These are phyloP conservation scores for Sardina pilchardus DNA, from an alignment of 2,113 vertebrate species.

Conservation along the genomic window DNA sequence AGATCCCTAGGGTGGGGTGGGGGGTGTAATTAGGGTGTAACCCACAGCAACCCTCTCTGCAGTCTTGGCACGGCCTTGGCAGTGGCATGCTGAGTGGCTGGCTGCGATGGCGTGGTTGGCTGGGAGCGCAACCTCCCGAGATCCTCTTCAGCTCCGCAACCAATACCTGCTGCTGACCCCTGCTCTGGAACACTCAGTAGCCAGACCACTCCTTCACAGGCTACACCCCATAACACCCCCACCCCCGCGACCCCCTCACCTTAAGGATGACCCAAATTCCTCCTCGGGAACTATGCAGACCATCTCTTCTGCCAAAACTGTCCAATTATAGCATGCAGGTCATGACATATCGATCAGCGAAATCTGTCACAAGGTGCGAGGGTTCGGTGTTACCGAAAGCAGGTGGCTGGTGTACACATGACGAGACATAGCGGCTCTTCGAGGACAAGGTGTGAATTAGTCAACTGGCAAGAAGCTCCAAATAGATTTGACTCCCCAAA, in stretches of 20 bases:
- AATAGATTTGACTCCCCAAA: constrained; percentile 42
- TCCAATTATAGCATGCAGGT: constrained; percentile 44
- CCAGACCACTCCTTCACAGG: constrained; percentile 32
- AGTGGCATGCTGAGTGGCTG: not conserved
- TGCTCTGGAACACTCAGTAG: constrained; percentile 52
- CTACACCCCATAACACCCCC: no score
- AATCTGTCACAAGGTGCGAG: constrained; percentile 38
- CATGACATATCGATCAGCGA: constrained; percentile 25
- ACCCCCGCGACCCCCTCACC: not conserved
- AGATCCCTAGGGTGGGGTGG: not conserved
- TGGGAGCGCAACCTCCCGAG: not conserved
- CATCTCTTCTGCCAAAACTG: constrained; percentile 42
- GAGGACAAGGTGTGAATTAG: constrained; percentile 24
- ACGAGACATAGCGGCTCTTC: constrained; percentile 20
- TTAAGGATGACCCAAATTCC: constrained; percentile 21
- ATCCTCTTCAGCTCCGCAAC: not conserved
- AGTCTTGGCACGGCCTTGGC: not conserved
- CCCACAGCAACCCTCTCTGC: not conserved
- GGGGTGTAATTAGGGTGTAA: not conserved
- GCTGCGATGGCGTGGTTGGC: not conserved
- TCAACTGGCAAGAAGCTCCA: not conserved
- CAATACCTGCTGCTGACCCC: constrained; percentile 52
- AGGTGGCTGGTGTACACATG: constrained; percentile 19
- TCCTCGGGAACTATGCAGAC: constrained; percentile 15
- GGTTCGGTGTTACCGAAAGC: constrained; percentile 37